Evolutionary conservation across 2,113 vertebrate genomes (phyloP), one percentile per base, ranked within the genome.

Genomic region (Anseranas semipalmata): DNA sequence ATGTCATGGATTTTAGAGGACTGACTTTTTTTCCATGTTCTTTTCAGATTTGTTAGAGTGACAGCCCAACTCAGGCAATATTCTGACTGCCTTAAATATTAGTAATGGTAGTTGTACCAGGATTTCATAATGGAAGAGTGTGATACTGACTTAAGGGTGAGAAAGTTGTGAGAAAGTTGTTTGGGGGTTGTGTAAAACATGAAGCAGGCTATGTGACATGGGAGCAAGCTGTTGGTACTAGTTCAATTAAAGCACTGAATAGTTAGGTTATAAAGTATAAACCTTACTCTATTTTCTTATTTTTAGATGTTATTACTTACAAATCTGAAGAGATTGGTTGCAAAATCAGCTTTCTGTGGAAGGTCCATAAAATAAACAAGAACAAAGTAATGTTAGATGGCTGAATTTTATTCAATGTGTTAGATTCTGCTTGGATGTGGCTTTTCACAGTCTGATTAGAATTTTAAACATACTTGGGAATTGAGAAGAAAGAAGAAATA

Each of bases 381-480:
- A 94, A 95, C 39, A 92, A 97, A 97, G 95, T 87, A 83, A 91
- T 95, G 83, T 83, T 89, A 62, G 89, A 91, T 86, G 90, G 85
- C 56, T 94, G 91, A 95, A 93, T 98, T 97, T 93, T 81, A 90
- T 97, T 97, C 75, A 30, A 20, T 88, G 58, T 91, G 63, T 77
- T 96, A 86, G 76, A 90, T 70, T 73, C 59, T 92, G 85, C 97
- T 96, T 65, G 50, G 55, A 85, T 93, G 41, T 93, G 77, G 65
- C 63, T 92, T 95, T 89, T 92, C 56, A 89, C 62, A 77, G 12
- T 70, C 91, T 96, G 87, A 96, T 97, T 96, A 92, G 96, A 98
- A 97, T 98, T 97, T 98, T 98, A 98, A 98, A 89, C 39, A 87
- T 97, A 84, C 28, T 63, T 93, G 74, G 80, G 93, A 97, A 96